Conservation (phyloP, 2,888 invertebrate species). For the Sceliomorpha sp. region DNA sequence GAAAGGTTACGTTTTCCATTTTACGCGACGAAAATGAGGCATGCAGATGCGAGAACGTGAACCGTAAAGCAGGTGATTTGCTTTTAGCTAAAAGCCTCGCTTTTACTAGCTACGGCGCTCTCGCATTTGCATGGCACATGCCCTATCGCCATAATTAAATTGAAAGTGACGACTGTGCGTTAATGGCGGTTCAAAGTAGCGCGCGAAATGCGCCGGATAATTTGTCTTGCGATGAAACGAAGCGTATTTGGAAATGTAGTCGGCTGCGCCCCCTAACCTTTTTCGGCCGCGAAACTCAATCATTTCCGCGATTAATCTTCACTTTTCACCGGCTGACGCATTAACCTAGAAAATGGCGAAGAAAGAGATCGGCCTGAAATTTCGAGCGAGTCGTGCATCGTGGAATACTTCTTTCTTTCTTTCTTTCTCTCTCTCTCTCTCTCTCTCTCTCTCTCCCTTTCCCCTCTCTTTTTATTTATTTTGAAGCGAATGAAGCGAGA, state of each 20-base stretch:
- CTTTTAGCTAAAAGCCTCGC: conserved; percentile 54
- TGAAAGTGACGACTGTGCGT: conserved; percentile 53
- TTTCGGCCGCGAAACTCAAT: conserved; percentile 34
- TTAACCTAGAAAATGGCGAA: conserved; percentile 10
- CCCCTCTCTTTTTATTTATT: not conserved
- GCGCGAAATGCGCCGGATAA: conserved; percentile 52
- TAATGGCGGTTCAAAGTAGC: conserved; percentile 54
- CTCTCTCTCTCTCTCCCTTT: too few species aligned
- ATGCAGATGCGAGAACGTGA: conserved; percentile 47
- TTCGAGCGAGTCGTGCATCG: too few species aligned
- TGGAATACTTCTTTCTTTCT: too few species aligned
- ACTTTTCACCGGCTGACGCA: conserved; percentile 19
- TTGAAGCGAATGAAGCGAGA: not conserved
- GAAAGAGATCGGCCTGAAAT: not conserved
- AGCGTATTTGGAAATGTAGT: conserved; percentile 43
- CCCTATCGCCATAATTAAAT: conserved; percentile 53
- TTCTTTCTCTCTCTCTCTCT: too few species aligned
- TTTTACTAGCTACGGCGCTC: conserved; percentile 49
- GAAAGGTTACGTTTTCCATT: conserved; percentile 36
- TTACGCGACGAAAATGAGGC: conserved; percentile 43
- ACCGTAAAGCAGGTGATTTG: conserved; percentile 54
- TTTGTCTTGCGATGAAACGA: conserved; percentile 50
- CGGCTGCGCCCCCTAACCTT: conserved; percentile 10
- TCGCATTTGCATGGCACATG: conserved; percentile 54
- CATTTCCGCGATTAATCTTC: conserved; percentile 46